A percentile compares a stretch with the other conserved stretches of the same genome.
Evolutionary conservation across 1,140 invertebrate genomes (phyloP).

Genomic region (Macrosteles quadrilineatus): DNA sequence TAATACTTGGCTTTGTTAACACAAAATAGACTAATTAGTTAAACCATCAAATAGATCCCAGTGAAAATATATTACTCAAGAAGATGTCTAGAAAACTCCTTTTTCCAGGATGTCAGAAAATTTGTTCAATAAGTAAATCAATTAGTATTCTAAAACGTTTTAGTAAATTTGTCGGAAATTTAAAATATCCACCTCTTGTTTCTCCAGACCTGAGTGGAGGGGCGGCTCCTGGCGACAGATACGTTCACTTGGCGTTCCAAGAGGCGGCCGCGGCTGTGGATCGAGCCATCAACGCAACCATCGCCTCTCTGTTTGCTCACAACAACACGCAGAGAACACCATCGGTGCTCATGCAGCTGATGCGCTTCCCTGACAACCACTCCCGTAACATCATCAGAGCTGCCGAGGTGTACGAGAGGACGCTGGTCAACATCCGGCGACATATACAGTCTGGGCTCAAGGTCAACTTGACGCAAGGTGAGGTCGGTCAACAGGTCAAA

Average conservation of each 20-base stretch:
- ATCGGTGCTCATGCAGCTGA: slow-evolving; percentile 63
- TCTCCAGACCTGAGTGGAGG: slow-evolving; percentile 36
- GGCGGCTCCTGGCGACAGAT: slow-evolving; percentile 62
- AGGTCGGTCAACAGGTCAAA: no score
- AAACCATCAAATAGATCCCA: no score
- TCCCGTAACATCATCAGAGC: slow-evolving; percentile 75
- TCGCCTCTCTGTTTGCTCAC: slow-evolving; percentile 66
- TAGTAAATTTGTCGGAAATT: no score
- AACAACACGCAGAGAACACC: slow-evolving; percentile 48
- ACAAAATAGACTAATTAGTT: no score
- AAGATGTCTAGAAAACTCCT: no score
- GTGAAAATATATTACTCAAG: no score
- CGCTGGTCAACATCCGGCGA: slow-evolving; percentile 80
- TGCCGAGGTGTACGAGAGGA: slow-evolving; percentile 91
- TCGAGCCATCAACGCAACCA: slow-evolving; percentile 82
- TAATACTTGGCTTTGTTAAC: no score
- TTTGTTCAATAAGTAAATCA: no score
- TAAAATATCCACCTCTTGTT: no score
- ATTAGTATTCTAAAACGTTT: no score
- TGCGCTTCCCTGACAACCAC: slow-evolving; percentile 58
- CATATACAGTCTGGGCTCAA: slow-evolving; percentile 72
- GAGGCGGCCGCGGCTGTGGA: slow-evolving; percentile 80
- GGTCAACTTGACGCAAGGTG: slow-evolving; percentile 55
- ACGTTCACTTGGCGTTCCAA: slow-evolving; percentile 75
- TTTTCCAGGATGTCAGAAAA: no score